Evolutionary conservation across 1,140 invertebrate species (phyloP).

Genomic region (Pentalonia nigronervosa): DNA sequence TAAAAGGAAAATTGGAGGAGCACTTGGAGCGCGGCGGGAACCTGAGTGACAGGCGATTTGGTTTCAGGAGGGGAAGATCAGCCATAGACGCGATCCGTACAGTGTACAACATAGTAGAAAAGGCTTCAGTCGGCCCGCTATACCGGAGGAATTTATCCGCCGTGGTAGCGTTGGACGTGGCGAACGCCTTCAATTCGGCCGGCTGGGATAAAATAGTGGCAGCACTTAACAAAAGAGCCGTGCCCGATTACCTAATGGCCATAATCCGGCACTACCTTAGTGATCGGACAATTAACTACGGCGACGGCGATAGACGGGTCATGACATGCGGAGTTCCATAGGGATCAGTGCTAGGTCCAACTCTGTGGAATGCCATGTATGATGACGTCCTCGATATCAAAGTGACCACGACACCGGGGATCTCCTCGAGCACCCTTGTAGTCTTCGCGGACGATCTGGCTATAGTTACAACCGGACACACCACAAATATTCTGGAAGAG

Average conservation of each 20-base stretch:
- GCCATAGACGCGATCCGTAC: not conserved
- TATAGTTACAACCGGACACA: not conserved
- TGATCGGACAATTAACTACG: not conserved
- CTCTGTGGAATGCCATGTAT: slow-evolving; percentile 22
- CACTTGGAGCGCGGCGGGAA: not conserved
- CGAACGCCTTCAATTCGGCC: not conserved
- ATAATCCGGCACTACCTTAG: not conserved
- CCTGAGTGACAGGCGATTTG: not conserved
- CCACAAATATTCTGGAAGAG: not conserved
- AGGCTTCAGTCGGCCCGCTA: not conserved
- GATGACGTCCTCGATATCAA: not conserved
- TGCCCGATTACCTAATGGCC: not conserved
- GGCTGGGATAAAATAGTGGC: not conserved
- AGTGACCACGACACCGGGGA: not conserved
- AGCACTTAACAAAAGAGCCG: not conserved
- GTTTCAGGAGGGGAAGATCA: not conserved
- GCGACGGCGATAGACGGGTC: no score
- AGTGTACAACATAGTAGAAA: not conserved
- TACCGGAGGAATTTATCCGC: not conserved
- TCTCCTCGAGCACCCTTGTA: not conserved
- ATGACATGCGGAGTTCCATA: not conserved
- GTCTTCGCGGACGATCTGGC: not conserved
- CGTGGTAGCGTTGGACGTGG: not conserved
- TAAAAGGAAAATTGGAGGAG: not conserved
- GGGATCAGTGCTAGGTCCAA: slow-evolving; percentile 9